Base-by-base conservation (phyloP, 2,797 vertebrate genomes). In the Threskiornis aethiopicus region DNA sequence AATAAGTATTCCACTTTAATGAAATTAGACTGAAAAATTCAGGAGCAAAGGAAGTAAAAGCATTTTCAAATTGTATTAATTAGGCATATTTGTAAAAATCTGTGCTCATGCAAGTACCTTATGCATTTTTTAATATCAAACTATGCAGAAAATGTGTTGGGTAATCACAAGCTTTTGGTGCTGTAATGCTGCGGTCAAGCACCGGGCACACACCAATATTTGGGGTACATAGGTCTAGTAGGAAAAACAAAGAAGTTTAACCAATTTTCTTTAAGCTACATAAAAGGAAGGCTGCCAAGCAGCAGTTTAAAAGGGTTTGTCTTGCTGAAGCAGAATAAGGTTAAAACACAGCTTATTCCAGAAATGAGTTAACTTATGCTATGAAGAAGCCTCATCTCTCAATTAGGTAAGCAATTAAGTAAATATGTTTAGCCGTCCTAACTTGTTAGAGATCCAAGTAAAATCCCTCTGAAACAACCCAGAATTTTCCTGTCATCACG, bases 1-100 rank as follows among this genome's bases (percentile, higher is more conserved):
- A 97, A 93, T 96, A 96, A 96, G 24, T 70, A 94, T 95, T 94
- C 64, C 25, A 55, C 44, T 90, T 80, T 54, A 95, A 85, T 86
- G 75, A 92, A 96, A 97, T 89, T 78, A 73, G 71, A 42, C 64
- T 61, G 64, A 93, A 93, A 95, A 80, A 87, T 65, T 82, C 86
- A 89, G 71, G 41, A 84, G 75, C 41, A 77, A 71, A 71, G 49
- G 64, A 96, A 92, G 57, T 35, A 84, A 89, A 79, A 94, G 51
- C 29, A 44, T 78, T 93, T 92, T 73, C 49, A 87, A 87, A 91
- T 83, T 61, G 33, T 42, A 91, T 93, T 91, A 88, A 93, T 95
- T 93, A 87, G 67, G 62, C 2, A 4, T 42, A 89, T 89, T 94
- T 82, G 62, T 80, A 84, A 90, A 89, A 95, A 73, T 33, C 73